Evolutionary conservation across 2,888 invertebrate genomes (phyloP), one percentile per base, ranked within the genome.

Genomic region (Watsonalla cultraria): DNA sequence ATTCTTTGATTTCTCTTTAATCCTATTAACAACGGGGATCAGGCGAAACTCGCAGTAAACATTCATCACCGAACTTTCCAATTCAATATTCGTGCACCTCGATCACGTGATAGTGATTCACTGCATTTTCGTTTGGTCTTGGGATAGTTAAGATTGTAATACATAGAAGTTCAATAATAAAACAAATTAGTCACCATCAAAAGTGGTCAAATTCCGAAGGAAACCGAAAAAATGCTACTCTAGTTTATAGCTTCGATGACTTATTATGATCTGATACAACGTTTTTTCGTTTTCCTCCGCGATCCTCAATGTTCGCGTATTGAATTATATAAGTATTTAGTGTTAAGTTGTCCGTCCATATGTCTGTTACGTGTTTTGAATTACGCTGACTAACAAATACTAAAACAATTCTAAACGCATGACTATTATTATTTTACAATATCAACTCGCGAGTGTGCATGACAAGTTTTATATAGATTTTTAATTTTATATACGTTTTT

Each of bases 371-470:
- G 65, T 72, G 66, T 82, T 89, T 87, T 87, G 78, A 86, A 85
- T 84, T 76, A 80, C 76, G 76, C 84, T 89, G 89, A 90, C 90
- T 90, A 90, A 90, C 90, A 84, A 78, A 66, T 76, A 89, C 88
- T 90, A 90, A 90, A 42, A 86, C 67, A 66, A 64, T 82, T 88
- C 82, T 87, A 86, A 24, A 86, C 80, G 90, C 89, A 90, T 90
- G 89, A 90, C 90, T 70, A 74, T 68, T 73, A 70, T 61, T 64
- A 74, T 78, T 82, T 84, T 85, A 85, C 74, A 66, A 75, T 75
- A 64, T 72, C 78, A 87, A 90, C 88, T 86, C 83, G 86, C 84
- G 86, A 85, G 86, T 86, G 72, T 89, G 90, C 90, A 90, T 90
- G 90, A 87, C 89, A 61, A 72, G 64, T 62, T 70, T 66, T 62